A percentile compares a stretch with the other conserved stretches of the same genome.
These are phyloP conservation scores for Mionectes olivaceus DNA, from an alignment of 2,797 vertebrate genomes.

Conservation along the genomic window DNA sequence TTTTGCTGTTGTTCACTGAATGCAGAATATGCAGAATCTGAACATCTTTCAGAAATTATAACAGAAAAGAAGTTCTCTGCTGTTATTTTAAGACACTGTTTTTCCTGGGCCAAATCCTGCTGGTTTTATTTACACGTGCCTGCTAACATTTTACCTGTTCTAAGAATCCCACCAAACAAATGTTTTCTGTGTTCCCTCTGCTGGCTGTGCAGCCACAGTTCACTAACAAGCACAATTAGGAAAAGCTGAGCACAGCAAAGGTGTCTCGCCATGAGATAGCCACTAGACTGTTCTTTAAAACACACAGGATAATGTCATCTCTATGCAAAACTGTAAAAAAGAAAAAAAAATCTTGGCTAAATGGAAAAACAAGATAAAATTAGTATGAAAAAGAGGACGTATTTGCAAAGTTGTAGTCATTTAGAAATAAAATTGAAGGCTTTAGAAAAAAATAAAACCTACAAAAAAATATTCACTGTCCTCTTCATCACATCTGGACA, in stretches of 20 bases:
- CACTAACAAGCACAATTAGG: background rate
- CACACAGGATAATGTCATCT: slow-evolving; percentile 51
- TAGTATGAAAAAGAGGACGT: slow-evolving; percentile 46
- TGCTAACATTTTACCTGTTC: background rate
- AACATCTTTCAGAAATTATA: slow-evolving; percentile 18
- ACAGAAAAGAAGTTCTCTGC: background rate
- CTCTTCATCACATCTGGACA: slow-evolving; percentile 70
- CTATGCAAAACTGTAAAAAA: slow-evolving; percentile 61
- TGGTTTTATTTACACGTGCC: background rate
- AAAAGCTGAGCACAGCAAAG: slow-evolving; percentile 9
- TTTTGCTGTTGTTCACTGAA: slow-evolving; percentile 36
- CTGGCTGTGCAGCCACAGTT: slow-evolving; percentile 14
- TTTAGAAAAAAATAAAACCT: slow-evolving; percentile 1
- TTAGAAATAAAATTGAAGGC: slow-evolving; percentile 68
- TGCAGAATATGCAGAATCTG: background rate
- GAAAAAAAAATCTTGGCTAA: slow-evolving; percentile 42
- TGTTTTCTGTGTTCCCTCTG: slow-evolving; percentile 52
- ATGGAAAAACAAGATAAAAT: slow-evolving; percentile 69
- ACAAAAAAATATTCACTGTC: slow-evolving; percentile 68
- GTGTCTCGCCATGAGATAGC: background rate
- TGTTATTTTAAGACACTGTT: background rate
- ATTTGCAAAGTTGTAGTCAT: slow-evolving; percentile 54
- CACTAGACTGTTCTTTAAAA: slow-evolving; percentile 34
- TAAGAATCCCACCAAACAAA: slow-evolving; percentile 29
- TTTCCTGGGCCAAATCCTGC: background rate